Evolutionary conservation across 64 coral and sea anemone genomes (phyloP).

Genomic region (Acropora tenuis): DNA sequence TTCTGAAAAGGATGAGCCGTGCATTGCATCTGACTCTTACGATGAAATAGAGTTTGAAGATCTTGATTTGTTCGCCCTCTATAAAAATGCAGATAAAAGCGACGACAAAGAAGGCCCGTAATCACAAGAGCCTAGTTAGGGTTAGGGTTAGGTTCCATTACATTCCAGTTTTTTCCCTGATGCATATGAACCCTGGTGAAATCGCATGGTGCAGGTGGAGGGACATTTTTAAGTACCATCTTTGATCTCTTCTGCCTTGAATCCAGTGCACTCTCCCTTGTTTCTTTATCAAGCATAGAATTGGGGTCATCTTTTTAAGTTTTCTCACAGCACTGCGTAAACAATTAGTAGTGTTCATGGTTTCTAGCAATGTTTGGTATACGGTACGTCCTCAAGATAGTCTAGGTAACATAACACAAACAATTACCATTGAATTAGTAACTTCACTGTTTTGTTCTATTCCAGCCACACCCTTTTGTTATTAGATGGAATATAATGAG

Average conservation of each 20-base stretch:
- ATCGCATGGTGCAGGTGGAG: not conserved
- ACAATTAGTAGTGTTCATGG: not conserved
- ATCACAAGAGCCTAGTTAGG: no score
- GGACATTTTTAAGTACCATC: not conserved
- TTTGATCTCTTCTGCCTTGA: not conserved
- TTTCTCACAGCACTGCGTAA: not conserved
- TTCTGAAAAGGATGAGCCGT: no score
- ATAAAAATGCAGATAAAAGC: no score
- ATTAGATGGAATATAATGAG: no score
- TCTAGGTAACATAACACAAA: not conserved
- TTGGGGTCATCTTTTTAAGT: not conserved
- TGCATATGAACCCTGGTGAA: not conserved
- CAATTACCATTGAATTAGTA: not conserved
- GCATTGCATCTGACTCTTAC: no score
- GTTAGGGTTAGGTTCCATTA: not conserved
- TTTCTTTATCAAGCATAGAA: not conserved
- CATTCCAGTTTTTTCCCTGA: not conserved
- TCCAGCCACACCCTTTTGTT: no score
- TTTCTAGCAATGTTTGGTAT: not conserved
- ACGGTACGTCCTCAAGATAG: not conserved
- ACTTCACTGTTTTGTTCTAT: no score
- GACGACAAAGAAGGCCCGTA: no score
- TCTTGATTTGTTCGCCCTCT: no score
- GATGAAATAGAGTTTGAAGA: no score
- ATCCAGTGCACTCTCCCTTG: not conserved